A percentile compares a stretch with the other conserved stretches of the same genome.
Evolutionary conservation across 1,140 invertebrate species (phyloP).

Genomic region (Zaprionus africanus): DNA sequence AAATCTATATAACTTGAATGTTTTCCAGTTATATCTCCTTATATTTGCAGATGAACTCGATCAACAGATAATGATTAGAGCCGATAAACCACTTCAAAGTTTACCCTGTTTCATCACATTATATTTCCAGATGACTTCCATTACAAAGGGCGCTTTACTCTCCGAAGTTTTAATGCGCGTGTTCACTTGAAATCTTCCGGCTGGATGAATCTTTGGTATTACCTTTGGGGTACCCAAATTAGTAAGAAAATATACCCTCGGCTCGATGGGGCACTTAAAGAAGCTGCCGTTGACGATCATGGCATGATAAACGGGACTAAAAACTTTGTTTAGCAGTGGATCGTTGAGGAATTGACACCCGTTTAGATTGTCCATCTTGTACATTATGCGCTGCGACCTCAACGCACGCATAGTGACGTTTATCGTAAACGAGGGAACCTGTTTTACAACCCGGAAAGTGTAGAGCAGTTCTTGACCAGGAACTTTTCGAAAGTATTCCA

Average conservation of each 20-base stretch:
- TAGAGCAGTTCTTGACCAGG: conserved; percentile 4
- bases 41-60: no score
- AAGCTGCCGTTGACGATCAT: conserved; percentile 45
- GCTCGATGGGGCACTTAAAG: conserved; percentile 49
- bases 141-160: conserved; percentile 27
- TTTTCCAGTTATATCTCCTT: no score
- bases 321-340: conserved; percentile 43
- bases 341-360: conserved; percentile 58
- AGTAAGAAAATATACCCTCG: conserved; percentile 40
- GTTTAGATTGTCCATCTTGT: conserved; percentile 40
- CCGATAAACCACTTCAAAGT: background rate
- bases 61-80: background rate
- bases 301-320: conserved; percentile 26
- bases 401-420: conserved; percentile 27
- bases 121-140: conserved; percentile 53
- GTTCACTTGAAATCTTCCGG: conserved; percentile 43
- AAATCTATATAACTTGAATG: no score
- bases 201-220: conserved; percentile 44
- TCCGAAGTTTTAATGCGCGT: conserved; percentile 26
- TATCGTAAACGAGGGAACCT: conserved; percentile 21
- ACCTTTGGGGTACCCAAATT: conserved; percentile 30
- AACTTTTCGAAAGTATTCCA: conserved; percentile 49
- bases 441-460: conserved; percentile 51
- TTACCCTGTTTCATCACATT: conserved; percentile 25
- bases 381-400: conserved; percentile 46